Evolutionary conservation across 1,140 invertebrate genomes (phyloP).

Genomic region (Orius laevigatus): DNA sequence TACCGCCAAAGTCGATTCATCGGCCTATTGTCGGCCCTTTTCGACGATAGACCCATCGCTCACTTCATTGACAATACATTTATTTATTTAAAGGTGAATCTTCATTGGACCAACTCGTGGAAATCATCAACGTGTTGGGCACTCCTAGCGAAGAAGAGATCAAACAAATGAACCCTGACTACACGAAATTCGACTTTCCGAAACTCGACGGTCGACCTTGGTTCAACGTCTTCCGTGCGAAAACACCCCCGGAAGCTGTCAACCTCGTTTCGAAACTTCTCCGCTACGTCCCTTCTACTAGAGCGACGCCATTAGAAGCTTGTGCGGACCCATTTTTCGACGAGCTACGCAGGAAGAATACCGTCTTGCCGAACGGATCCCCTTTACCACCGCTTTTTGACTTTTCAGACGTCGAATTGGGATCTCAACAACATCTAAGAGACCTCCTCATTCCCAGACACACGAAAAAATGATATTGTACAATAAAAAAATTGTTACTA

Average conservation of each 20-base stretch:
- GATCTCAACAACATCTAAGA: too few relatives aligned
- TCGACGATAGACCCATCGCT: too few relatives aligned
- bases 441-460: too few relatives aligned
- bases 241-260: conserved; percentile 93
- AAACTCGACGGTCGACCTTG: conserved; percentile 99
- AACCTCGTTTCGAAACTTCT: conserved; percentile 87
- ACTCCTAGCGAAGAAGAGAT: conserved; percentile 98
- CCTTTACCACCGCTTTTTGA: conserved; percentile 93
- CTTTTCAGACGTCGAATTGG: conserved; percentile 53
- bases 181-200: conserved; percentile 99
- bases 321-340: conserved; percentile 97
- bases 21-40: too few relatives aligned
- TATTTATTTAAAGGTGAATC: too few relatives aligned
- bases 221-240: conserved; percentile 86
- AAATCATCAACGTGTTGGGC: conserved; percentile 98
- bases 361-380: conserved; percentile 78
- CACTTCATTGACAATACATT: too few relatives aligned
- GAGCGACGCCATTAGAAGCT: conserved; percentile 87
- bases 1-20: too few relatives aligned
- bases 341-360: conserved; percentile 81
- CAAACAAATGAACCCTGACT: conserved; percentile 99
- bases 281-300: conserved; percentile 90
- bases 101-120: conserved; percentile 96
- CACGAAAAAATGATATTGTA: too few relatives aligned
- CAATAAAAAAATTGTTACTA: too few relatives aligned